A percentile compares a stretch with the other conserved stretches of the same genome.
Evolutionary conservation across 2,888 invertebrate genomes (phyloP).

Genomic region (Tinea pellionella): DNA sequence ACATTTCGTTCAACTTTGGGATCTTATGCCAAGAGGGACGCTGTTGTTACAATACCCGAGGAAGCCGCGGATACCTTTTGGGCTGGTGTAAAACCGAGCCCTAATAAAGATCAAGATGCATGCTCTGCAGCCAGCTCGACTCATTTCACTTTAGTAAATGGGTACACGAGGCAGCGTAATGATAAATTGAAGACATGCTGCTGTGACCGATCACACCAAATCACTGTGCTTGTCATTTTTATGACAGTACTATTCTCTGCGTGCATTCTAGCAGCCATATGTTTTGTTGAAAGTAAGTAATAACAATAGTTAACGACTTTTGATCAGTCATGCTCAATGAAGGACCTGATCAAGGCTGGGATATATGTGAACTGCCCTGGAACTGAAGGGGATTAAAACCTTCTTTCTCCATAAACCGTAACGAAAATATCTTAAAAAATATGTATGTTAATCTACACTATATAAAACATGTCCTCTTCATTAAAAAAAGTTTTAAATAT

Average conservation of each 20-base stretch:
- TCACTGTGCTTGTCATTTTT: slow-evolving; percentile 83
- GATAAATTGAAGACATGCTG: slow-evolving; percentile 75
- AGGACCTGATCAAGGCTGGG: too few relatives aligned
- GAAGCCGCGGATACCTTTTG: slow-evolving; percentile 51
- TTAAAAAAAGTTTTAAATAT: too few relatives aligned
- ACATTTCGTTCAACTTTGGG: slow-evolving; percentile 44
- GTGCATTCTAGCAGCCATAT: slow-evolving; percentile 83
- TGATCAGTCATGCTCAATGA: too few relatives aligned
- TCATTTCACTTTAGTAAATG: slow-evolving; percentile 88
- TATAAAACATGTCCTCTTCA: too few relatives aligned
- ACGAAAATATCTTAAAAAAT: too few relatives aligned
- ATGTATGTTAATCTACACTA: too few relatives aligned
- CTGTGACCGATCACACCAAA: slow-evolving; percentile 80
- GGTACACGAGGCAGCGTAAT: slow-evolving; percentile 74
- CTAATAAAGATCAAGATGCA: slow-evolving; percentile 61
- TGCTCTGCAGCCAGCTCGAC: slow-evolving; percentile 86
- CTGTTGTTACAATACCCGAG: slow-evolving; percentile 55
- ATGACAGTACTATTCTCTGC: slow-evolving; percentile 86
- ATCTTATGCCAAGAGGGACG: slow-evolving; percentile 44
- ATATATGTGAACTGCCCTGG: too few relatives aligned
- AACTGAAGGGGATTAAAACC: too few relatives aligned
- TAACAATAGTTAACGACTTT: not conserved
- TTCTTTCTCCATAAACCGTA: too few relatives aligned
- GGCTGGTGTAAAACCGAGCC: slow-evolving; percentile 57
- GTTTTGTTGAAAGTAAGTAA: slow-evolving; percentile 86